Percentiles rank a stretch among this genome's conserved stretches.
Conservation (phyloP, 1,140 invertebrate species). For the Macrotrachela quadricornifera region DNA sequence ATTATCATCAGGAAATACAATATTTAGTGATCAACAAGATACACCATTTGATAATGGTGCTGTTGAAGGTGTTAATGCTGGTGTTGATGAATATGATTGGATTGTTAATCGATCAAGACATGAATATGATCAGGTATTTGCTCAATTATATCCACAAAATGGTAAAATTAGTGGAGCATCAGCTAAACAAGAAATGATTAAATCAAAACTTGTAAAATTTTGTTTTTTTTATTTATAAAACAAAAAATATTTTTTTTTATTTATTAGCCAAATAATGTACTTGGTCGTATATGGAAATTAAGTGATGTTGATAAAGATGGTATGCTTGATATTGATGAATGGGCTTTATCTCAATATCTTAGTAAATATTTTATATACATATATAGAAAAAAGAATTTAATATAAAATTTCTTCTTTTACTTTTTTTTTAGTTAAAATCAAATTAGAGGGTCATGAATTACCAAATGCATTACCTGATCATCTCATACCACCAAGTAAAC, state of each 20-base stretch:
- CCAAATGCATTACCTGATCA: conserved; percentile 70
- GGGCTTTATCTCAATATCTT: conserved; percentile 79
- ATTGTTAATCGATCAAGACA: conserved; percentile 69
- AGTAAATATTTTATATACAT: no score
- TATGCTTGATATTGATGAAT: conserved; percentile 79
- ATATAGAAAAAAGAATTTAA: no score
- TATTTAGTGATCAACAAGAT: conserved; percentile 60
- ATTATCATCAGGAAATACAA: no score
- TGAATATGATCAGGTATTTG: conserved; percentile 69
- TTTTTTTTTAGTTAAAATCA: conserved; percentile 51
- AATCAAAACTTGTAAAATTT: conserved; percentile 54
- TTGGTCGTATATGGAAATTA: conserved; percentile 84
- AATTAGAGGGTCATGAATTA: conserved; percentile 70
- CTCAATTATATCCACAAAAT: conserved; percentile 58
- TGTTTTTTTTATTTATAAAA: no score
- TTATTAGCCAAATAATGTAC: conserved; percentile 58
- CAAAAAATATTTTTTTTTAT: no score
- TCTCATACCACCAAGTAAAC: conserved; percentile 54
- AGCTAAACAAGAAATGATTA: conserved; percentile 81
- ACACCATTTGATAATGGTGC: conserved; percentile 86
- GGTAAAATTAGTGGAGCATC: conserved; percentile 77
- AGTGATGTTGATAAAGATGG: conserved; percentile 92
- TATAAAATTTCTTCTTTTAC: no score
- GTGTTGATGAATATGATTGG: conserved; percentile 82
- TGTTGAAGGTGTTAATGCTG: conserved; percentile 87